Percentiles rank a stretch among this genome's conserved stretches.
Evolutionary conservation across 2,888 invertebrate species (phyloP).

Genomic region (Erebia ligea): DNA sequence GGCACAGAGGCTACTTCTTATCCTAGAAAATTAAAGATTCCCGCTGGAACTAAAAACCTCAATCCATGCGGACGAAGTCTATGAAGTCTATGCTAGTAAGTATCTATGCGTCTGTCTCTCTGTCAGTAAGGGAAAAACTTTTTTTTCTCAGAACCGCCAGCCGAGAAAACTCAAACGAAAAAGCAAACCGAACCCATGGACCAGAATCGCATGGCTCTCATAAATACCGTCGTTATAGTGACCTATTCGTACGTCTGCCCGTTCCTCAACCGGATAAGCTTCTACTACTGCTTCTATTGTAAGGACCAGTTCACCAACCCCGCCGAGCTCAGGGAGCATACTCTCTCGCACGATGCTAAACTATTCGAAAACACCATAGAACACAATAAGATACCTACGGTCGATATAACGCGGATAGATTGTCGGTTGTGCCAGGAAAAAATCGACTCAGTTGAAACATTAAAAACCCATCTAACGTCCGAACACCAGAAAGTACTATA

Average conservation of each 20-base stretch:
- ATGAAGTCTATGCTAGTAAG: too few relatives aligned
- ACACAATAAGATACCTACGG: constrained; percentile 68
- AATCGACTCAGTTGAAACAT: constrained; percentile 60
- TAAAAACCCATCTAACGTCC: constrained; percentile 59
- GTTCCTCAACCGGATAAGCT: constrained; percentile 70
- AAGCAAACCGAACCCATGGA: constrained; percentile 49
- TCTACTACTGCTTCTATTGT: constrained; percentile 76
- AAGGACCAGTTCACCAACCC: constrained; percentile 62
- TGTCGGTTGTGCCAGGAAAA: constrained; percentile 61
- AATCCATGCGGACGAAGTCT: too few relatives aligned
- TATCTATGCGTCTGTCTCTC: too few relatives aligned
- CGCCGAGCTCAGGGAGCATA: constrained; percentile 53
- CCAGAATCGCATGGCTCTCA: constrained; percentile 60
- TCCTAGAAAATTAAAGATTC: too few relatives aligned
- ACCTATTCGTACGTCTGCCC: constrained; percentile 69
- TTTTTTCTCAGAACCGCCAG: not conserved
- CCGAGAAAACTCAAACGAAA: constrained; percentile 39
- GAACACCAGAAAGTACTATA: constrained; percentile 67
- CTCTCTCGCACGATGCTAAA: constrained; percentile 54
- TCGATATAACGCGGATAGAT: constrained; percentile 70
- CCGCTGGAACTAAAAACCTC: too few relatives aligned
- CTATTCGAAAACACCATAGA: constrained; percentile 20
- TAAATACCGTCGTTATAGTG: constrained; percentile 62
- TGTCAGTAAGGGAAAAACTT: not conserved
- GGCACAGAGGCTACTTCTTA: too few relatives aligned